These are phyloP conservation scores for Gopherus flavomarginatus DNA, from an alignment of 2,113 vertebrate species.

Conservation along the genomic window DNA sequence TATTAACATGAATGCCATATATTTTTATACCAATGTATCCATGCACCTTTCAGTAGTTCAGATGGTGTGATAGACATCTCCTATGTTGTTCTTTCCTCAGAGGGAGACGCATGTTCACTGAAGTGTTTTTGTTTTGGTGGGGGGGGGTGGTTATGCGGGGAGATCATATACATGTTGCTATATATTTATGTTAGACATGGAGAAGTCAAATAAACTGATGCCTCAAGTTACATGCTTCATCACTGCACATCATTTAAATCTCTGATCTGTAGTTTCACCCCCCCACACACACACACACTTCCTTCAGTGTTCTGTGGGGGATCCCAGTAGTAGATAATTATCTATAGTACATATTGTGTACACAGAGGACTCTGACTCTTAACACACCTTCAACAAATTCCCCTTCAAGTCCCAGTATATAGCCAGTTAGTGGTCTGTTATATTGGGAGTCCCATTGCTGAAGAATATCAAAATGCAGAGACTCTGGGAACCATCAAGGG, in stretches of 20 bases:
- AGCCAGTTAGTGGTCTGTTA: neutral
- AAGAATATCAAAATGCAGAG: neutral
- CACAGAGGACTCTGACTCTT: neutral
- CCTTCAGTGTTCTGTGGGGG: neutral
- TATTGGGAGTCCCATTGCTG: neutral
- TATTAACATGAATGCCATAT: neutral
- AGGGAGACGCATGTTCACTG: neutral
- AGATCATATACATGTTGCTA: neutral
- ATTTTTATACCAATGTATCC: neutral
- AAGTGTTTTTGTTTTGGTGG: neutral
- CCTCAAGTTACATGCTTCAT: neutral
- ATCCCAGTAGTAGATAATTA: neutral
- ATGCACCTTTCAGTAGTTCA: neutral
- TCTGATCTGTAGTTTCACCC: neutral
- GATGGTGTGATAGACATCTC: neutral
- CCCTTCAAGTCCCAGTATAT: neutral
- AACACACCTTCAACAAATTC: neutral
- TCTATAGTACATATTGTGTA: accelerated
- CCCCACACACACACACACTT: no score
- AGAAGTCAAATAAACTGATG: neutral
- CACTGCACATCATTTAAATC: neutral
- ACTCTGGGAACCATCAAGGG: neutral
- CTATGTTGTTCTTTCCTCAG: neutral
- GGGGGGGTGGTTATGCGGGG: neutral
- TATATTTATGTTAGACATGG: neutral